Percentiles rank a stretch among this genome's conserved stretches.
These are phyloP conservation scores for Oceanodroma tethys DNA, from an alignment of 2,113 vertebrate species.

Conservation along the genomic window DNA sequence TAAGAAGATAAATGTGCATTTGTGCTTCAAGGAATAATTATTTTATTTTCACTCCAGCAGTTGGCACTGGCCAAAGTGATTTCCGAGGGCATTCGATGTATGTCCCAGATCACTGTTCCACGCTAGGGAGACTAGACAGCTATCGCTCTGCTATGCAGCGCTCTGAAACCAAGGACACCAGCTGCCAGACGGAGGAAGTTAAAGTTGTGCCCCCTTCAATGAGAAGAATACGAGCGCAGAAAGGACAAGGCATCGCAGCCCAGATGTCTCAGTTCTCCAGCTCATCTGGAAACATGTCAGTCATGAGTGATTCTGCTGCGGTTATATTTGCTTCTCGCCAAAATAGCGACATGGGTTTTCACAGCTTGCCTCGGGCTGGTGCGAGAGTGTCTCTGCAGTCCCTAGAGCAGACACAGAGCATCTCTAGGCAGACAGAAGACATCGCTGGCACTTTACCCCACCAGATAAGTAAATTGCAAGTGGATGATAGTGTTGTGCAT, in stretches of 20 bases:
- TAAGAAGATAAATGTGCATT: background rate
- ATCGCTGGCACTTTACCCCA: conserved; percentile 55
- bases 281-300: conserved; percentile 90
- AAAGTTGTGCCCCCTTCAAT: conserved; percentile 92
- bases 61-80: conserved; percentile 78
- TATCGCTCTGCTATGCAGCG: conserved; percentile 70
- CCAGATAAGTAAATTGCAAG: conserved; percentile 77
- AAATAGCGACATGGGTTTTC: conserved; percentile 79
- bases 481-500: conserved; percentile 76
- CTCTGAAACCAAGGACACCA: conserved; percentile 85
- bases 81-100: conserved; percentile 83
- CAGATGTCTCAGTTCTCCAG: conserved; percentile 89
- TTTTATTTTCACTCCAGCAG: conserved; percentile 73
- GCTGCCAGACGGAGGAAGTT: conserved; percentile 93
- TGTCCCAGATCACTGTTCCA: conserved; percentile 86
- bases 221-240: conserved; percentile 92
- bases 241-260: conserved; percentile 92
- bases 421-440: conserved; percentile 73
- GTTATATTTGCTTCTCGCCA: conserved; percentile 74
- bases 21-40: conserved; percentile 43
- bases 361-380: conserved; percentile 88
- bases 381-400: conserved; percentile 80
- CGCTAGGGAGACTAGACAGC: conserved; percentile 82
- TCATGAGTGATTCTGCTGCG: conserved; percentile 79
- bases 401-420: conserved; percentile 77